A percentile compares a stretch with the other conserved stretches of the same genome.
Conservation (phyloP, 2,888 invertebrate genomes). For the Dinocampus coccinellae region DNA sequence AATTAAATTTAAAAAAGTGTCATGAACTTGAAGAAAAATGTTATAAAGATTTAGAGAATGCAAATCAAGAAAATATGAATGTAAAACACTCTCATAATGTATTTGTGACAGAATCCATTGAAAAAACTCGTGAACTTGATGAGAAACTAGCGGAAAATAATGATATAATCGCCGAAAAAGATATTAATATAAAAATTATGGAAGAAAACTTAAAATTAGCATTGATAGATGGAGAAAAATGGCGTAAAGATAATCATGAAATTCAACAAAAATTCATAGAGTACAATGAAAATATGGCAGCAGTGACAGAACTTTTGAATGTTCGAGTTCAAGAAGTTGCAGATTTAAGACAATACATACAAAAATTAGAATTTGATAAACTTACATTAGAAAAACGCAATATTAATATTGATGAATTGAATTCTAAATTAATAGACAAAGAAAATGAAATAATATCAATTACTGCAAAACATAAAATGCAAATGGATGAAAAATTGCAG, state of each 20-base stretch:
- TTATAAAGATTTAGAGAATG: not conserved
- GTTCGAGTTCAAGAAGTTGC: slow-evolving; percentile 61
- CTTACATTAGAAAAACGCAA: slow-evolving; percentile 43
- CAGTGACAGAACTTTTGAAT: slow-evolving; percentile 58
- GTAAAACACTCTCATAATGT: not conserved
- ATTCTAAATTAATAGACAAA: slow-evolving; percentile 37
- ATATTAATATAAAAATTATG: not conserved
- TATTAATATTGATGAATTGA: slow-evolving; percentile 25
- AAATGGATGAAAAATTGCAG: slow-evolving; percentile 60
- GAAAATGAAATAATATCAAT: slow-evolving; percentile 43
- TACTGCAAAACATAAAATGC: slow-evolving; percentile 42
- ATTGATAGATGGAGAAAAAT: slow-evolving; percentile 4
- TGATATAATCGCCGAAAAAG: not conserved
- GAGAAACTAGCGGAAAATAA: slow-evolving; percentile 47
- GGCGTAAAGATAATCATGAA: not conserved
- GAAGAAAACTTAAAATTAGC: not conserved
- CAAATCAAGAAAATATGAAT: not conserved
- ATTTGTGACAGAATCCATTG: not conserved
- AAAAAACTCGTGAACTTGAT: slow-evolving; percentile 44
- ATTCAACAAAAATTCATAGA: slow-evolving; percentile 31
- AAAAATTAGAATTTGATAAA: slow-evolving; percentile 51
- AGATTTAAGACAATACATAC: slow-evolving; percentile 57
- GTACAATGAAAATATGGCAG: slow-evolving; percentile 49
- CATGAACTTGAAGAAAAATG: not conserved
- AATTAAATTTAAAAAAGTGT: not conserved